Base-by-base conservation (phyloP, 1,140 invertebrate genomes). In the Conus ventricosus region DNA sequence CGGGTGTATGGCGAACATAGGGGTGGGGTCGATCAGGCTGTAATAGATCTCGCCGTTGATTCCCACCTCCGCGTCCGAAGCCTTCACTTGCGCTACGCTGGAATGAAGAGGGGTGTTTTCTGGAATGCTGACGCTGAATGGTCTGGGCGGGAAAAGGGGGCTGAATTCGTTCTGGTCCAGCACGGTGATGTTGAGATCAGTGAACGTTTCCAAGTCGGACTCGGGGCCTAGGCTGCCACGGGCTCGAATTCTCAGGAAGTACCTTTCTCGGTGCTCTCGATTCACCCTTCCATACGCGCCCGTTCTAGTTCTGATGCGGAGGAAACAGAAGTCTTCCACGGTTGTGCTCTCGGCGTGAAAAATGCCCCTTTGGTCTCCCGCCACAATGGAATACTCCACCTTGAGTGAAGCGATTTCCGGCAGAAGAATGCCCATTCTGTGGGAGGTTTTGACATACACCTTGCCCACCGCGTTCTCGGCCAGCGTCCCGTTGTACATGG, bases 31-130 rank as follows among this genome's bases (percentile, higher is more conserved):
- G n/a, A 96, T 95, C 91, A 99, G 97, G 94, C 97, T 99, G 94
- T 99, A 99, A 95, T 99, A 99, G 91, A 99, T 98, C 95, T 99
- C 98, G 5, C 98, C 98, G 94, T 99, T 99, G 83, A 97, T 96
- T 0, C 98, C 98, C 17, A 98, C 95, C 95, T 99, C 98, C 10
- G 98, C 98, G 95, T 99, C 99, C 92, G 98, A 98, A 0, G 98
- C 99, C 20, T 96, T 96, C 7, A 96, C 95, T 88, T 94, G 91
- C 3, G 94, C 91, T 53, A 96, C 94, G 83, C 93, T 95, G 39
- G 90, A 96, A 95, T 99, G 97, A 82, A 98, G 95, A 6, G 98
- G 97, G 81, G 97, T 97, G 93, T 99, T 98, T 95, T 99, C 98
- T 23, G 97, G 96, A 23, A 99, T 97, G n/a, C 96, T 96, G 8